phyloP scores from a whole-genome alignment of 2,888 invertebrate genomes.

The Acrocyrtus sp. region DNA sequence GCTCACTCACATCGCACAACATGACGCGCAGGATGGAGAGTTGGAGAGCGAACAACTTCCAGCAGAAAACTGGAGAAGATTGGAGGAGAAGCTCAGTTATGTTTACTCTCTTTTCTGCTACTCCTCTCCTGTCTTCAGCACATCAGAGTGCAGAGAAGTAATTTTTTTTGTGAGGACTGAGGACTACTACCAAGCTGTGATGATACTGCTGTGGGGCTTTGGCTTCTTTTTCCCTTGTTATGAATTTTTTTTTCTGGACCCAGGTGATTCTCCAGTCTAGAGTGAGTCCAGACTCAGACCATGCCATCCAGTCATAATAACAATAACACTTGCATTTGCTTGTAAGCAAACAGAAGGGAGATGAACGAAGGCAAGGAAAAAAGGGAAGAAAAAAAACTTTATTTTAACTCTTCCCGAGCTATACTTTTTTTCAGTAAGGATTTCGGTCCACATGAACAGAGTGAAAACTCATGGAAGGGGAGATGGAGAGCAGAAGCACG shows the following conservation, averaged over 20 bases:
- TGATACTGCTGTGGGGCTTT: neutral
- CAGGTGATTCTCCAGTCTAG: slow-evolving; percentile 29
- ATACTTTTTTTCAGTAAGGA: slow-evolving; percentile 12
- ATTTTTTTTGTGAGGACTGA: too few relatives aligned
- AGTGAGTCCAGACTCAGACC: slow-evolving; percentile 1
- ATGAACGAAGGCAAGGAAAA: neutral
- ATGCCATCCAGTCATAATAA: slow-evolving; percentile 20
- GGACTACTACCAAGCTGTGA: neutral
- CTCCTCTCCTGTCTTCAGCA: too few relatives aligned
- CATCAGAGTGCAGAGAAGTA: too few relatives aligned
- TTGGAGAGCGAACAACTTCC: slow-evolving; percentile 21
- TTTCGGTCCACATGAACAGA: slow-evolving; percentile 1
- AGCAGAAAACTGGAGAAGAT: slow-evolving; percentile 35
- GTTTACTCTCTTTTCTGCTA: slow-evolving; percentile 38
- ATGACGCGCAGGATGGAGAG: neutral
- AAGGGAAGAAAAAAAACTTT: neutral
- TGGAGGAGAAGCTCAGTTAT: neutral
- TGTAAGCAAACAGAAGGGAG: neutral
- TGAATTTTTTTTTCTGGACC: slow-evolving; percentile 5
- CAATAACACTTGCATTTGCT: slow-evolving; percentile 34
- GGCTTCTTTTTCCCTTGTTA: slow-evolving; percentile 2
- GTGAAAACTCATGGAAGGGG: slow-evolving; percentile 10
- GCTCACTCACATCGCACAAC: neutral
- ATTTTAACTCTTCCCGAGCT: neutral
- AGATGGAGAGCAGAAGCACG: slow-evolving; percentile 2